Evolutionary conservation across 2,888 invertebrate species (phyloP).

Genomic region (Atherix ibis): DNA sequence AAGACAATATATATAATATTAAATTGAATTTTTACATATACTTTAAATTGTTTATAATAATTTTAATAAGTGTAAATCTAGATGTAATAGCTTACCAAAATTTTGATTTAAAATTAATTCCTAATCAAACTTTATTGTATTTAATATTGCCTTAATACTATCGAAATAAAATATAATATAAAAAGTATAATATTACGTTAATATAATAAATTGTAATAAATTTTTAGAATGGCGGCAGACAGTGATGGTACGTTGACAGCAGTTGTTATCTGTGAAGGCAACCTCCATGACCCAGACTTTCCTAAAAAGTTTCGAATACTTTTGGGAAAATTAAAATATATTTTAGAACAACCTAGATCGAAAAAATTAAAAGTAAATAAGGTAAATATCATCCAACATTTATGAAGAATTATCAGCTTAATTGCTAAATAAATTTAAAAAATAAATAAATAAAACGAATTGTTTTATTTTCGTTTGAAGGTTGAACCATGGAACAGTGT

Average conservation of each 20-base stretch:
- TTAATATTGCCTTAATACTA: too few species aligned
- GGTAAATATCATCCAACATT: slow-evolving; percentile 19
- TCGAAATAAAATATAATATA: too few species aligned
- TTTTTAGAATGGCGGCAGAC: slow-evolving; percentile 58
- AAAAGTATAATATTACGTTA: too few species aligned
- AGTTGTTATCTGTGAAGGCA: slow-evolving; percentile 84
- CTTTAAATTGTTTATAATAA: too few species aligned
- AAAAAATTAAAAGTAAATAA: slow-evolving; percentile 47
- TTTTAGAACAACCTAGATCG: slow-evolving; percentile 43
- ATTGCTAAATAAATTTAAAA: neutral
- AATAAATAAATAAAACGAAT: neutral
- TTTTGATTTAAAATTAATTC: too few species aligned
- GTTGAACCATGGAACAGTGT: slow-evolving; percentile 98
- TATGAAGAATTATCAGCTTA: neutral
- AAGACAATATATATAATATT: too few species aligned
- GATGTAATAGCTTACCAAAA: too few species aligned
- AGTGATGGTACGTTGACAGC: slow-evolving; percentile 63
- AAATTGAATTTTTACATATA: too few species aligned
- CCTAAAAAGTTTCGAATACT: slow-evolving; percentile 63
- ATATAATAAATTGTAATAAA: too few species aligned
- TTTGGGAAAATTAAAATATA: slow-evolving; percentile 59
- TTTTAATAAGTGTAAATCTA: too few species aligned
- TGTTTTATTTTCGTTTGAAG: slow-evolving; percentile 18
- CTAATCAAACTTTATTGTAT: too few species aligned
- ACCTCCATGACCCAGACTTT: slow-evolving; percentile 76